phyloP scores from a whole-genome alignment of 2,888 invertebrate genomes.

The Mellilla xanthometata region DNA sequence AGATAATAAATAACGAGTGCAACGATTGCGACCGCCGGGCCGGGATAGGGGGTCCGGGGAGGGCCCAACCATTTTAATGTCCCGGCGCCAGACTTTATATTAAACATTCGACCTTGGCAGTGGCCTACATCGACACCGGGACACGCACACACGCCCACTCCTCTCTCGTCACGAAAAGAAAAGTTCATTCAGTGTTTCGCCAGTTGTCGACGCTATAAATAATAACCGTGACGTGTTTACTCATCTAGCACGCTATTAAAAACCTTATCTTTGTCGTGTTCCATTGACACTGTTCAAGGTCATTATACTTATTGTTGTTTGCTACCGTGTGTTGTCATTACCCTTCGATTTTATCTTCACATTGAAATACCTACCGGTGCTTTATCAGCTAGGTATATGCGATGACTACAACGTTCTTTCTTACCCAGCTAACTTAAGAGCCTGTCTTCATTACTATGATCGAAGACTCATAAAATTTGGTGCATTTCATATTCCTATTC shows the following conservation, averaged over 20 bases:
- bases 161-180: constrained; percentile 74
- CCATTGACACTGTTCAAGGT: constrained; percentile 39
- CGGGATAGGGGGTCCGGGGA: constrained; percentile 72
- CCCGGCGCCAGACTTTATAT: constrained; percentile 81
- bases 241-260: constrained; percentile 57
- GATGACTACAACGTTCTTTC: too few relatives aligned
- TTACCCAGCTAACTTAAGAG: too few relatives aligned
- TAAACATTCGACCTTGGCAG: constrained; percentile 82
- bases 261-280: constrained; percentile 49
- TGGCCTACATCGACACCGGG: constrained; percentile 80
- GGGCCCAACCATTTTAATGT: constrained; percentile 82
- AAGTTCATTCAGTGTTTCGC: constrained; percentile 75
- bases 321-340: constrained; percentile 9
- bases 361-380: background rate
- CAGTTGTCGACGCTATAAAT: constrained; percentile 72
- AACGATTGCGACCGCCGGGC: constrained; percentile 79
- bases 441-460: too few relatives aligned
- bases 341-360: constrained; percentile 8
- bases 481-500: too few relatives aligned
- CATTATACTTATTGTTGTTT: constrained; percentile 12
- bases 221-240: constrained; percentile 67
- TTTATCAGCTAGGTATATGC: constrained; percentile 2
- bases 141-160: constrained; percentile 78
- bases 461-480: too few relatives aligned
- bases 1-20: constrained; percentile 82